These are phyloP conservation scores for Sinocyclocheilus grahami DNA, from an alignment of 2,113 vertebrate genomes.

Conservation along the genomic window DNA sequence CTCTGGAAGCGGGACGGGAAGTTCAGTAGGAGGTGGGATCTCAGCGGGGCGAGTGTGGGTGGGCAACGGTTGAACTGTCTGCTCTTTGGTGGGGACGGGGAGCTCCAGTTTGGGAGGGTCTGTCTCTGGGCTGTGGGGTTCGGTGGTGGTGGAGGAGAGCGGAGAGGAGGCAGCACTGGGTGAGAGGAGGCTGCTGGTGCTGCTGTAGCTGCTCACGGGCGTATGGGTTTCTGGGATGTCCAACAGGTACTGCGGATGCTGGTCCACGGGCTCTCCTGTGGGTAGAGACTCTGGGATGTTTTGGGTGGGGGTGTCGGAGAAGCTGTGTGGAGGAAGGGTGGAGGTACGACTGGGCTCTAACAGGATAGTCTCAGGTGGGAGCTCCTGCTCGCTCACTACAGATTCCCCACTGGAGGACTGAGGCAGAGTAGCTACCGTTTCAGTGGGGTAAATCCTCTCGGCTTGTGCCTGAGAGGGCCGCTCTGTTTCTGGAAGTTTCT, in stretches of 20 bases:
- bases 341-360: conserved; percentile 90
- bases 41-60: conserved; percentile 73
- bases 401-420: conserved; percentile 32
- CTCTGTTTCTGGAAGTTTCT: conserved; percentile 52
- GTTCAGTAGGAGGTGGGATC: conserved; percentile 72
- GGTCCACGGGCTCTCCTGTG: conserved; percentile 67
- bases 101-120: conserved; percentile 42
- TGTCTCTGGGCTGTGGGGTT: conserved; percentile 49
- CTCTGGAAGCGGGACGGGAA: conserved; percentile 57
- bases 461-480: neutral
- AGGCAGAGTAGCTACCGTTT: neutral
- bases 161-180: conserved; percentile 40
- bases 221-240: conserved; percentile 64
- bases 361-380: conserved; percentile 69
- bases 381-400: conserved; percentile 39
- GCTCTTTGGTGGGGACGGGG: conserved; percentile 60
- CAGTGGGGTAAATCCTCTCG: conserved; percentile 41
- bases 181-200: conserved; percentile 53
- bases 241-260: conserved; percentile 52
- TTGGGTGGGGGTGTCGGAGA: conserved; percentile 76
- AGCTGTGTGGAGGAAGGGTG: conserved; percentile 78
- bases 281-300: conserved; percentile 67
- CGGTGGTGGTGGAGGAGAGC: conserved; percentile 15
- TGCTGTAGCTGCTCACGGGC: neutral
- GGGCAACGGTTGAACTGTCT: conserved; percentile 61